Base-by-base conservation (phyloP, 2,888 invertebrate genomes). In the Orchesellides sinensis region DNA sequence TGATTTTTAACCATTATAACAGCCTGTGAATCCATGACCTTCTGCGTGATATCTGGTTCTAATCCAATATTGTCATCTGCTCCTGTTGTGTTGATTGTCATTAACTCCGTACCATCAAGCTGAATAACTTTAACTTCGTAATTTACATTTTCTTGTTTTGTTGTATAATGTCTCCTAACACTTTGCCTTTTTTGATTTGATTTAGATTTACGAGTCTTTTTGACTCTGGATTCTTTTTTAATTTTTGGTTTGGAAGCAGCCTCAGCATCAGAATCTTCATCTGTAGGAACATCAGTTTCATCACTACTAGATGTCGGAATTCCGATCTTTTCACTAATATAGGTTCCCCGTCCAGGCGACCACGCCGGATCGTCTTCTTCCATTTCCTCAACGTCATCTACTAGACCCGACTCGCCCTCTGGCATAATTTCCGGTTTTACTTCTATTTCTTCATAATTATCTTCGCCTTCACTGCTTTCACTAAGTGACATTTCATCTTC, bases 281-380 rank as follows among this genome's bases (percentile, higher is more conserved):
- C 82, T 14, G 49, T 65, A 6, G 47, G n/a, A 35, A 45, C 61
- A 17, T 82, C 82, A 3, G 77, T 77, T n/a, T 82, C 82, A 8
- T 77, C 82, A 32, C 75, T 70, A n/a, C 75, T 82, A 4, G 82
- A 52, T 10, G 70, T 52, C 19, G 56, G 54, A 25, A 75, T 75
- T 12, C 63, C 79, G 19, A 70, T 29, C 54, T 75, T 59, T 25
- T 83, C 80, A 68, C 61, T 74, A 8, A 80, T 63, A 56, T 56
- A 35, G 17, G 68, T 40, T 10, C 80, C 74, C 12, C 80, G n/a
- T 2, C 54, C 73, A 12, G 84, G 80, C 17, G 77, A 77, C 80
- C 84, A 81, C 14, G 66, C 84, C 3, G 81, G 84, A 72, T 84
- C 84, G 45, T 79, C 74, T 21, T 72, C 81, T n/a, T 80, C 80